Evolutionary conservation across 1,140 invertebrate species (phyloP).

Genomic region (Pemphigus obesinymphae): DNA sequence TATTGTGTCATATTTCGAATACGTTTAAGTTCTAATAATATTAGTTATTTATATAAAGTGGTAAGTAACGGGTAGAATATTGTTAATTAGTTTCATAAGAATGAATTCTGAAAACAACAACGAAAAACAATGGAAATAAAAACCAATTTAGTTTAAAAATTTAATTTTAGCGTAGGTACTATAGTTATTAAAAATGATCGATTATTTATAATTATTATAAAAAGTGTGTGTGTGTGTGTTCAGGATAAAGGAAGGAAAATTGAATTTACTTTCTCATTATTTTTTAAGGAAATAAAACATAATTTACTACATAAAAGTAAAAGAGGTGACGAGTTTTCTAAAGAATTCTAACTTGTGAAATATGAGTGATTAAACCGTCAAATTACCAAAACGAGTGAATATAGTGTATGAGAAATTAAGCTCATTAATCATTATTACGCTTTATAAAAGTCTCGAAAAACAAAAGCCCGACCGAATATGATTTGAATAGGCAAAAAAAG

Average conservation of each 20-base stretch:
- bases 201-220: too few relatives aligned
- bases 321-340: slow-evolving; percentile 12
- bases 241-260: background rate
- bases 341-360: slow-evolving; percentile 26
- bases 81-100: too few relatives aligned
- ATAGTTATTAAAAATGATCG: slow-evolving; percentile 11
- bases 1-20: too few relatives aligned
- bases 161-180: background rate
- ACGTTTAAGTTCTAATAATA: too few relatives aligned
- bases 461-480: slow-evolving; percentile 23
- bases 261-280: slow-evolving; percentile 30
- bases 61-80: too few relatives aligned
- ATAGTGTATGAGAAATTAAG: slow-evolving; percentile 14
- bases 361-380: slow-evolving; percentile 16
- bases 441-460: slow-evolving; percentile 30
- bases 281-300: slow-evolving; percentile 14
- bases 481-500: slow-evolving; percentile 1
- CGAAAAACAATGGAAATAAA: too few relatives aligned
- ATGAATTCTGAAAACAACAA: too few relatives aligned
- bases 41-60: too few relatives aligned
- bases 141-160: background rate
- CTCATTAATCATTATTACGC: slow-evolving; percentile 39
- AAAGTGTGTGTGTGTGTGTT: too few relatives aligned
- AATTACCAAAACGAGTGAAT: slow-evolving; percentile 17
- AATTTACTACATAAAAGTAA: slow-evolving; percentile 10